These are phyloP conservation scores for Portevinia maculata DNA, from an alignment of 2,888 invertebrate genomes.

Conservation along the genomic window DNA sequence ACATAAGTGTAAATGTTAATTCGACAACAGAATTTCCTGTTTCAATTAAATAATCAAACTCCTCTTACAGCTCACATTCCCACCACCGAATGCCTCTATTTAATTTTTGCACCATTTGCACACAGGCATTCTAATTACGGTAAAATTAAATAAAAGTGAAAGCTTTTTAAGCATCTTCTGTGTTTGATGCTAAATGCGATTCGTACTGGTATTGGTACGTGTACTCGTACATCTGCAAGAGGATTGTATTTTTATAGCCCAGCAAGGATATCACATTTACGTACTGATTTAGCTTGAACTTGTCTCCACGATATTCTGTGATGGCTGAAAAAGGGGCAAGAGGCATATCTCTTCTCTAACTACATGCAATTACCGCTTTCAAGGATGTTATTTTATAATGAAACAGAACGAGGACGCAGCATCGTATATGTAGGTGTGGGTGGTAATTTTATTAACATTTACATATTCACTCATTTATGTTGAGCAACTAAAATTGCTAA, in stretches of 20 bases:
- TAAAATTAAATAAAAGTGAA: slow-evolving; percentile 73
- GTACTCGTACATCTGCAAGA: slow-evolving; percentile 12
- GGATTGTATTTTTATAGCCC: background rate
- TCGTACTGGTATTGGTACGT: slow-evolving; percentile 16
- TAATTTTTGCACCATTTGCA: slow-evolving; percentile 71
- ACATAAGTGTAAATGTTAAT: slow-evolving; percentile 71
- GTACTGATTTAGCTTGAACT: background rate
- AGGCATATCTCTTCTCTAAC: slow-evolving; percentile 10
- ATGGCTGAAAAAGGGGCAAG: background rate
- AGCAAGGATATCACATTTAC: slow-evolving; percentile 16
- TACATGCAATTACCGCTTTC: slow-evolving; percentile 62
- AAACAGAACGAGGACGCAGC: slow-evolving; percentile 29
- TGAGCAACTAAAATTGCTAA: slow-evolving; percentile 39
- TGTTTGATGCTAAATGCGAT: slow-evolving; percentile 8
- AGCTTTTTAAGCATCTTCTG: slow-evolving; percentile 65
- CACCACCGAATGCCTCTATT: slow-evolving; percentile 31
- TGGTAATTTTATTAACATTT: slow-evolving; percentile 64
- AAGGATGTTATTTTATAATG: slow-evolving; percentile 55
- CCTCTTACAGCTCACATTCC: background rate
- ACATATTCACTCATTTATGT: slow-evolving; percentile 29
- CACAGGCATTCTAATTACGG: slow-evolving; percentile 72
- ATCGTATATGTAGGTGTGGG: background rate
- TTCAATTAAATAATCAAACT: slow-evolving; percentile 72
- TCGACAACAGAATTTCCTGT: slow-evolving; percentile 68
- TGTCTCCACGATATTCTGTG: slow-evolving; percentile 17